A percentile compares a stretch with the other conserved stretches of the same genome.
Evolutionary conservation across 2,888 invertebrate genomes (phyloP).

Genomic region (Scaptomyza tumidula): DNA sequence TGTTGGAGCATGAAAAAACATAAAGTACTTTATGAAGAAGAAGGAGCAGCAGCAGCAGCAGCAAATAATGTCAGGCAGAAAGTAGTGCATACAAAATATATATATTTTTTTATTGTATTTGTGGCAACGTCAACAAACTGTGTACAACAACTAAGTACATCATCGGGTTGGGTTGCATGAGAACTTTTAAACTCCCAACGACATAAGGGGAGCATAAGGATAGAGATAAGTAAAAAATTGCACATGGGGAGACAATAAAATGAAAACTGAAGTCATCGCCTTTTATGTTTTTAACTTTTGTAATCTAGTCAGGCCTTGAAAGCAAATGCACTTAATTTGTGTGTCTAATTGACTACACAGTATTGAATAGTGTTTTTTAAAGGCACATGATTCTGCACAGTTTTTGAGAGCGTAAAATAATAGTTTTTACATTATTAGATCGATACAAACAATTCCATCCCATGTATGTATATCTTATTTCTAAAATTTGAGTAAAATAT

Average conservation of each 20-base stretch:
- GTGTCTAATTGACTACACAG: not conserved
- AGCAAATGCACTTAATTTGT: not conserved
- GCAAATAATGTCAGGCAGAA: conserved; percentile 47
- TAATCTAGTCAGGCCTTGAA: not conserved
- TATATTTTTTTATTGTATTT: conserved; percentile 34
- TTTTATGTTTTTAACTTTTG: not conserved
- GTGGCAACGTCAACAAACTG: conserved; percentile 59
- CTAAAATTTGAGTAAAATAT: too few relatives aligned
- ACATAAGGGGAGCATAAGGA: not conserved
- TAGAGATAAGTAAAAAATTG: not conserved
- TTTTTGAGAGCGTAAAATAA: too few relatives aligned
- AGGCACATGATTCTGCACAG: too few relatives aligned
- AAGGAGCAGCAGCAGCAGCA: not conserved
- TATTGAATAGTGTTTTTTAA: not conserved
- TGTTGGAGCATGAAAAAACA: conserved; percentile 17
- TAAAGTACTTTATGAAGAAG: conserved; percentile 9
- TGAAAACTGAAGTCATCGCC: conserved; percentile 2
- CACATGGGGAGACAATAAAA: conserved; percentile 12
- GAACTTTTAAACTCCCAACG: not conserved
- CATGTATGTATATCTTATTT: too few relatives aligned
- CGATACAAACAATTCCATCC: too few relatives aligned
- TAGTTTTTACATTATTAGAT: too few relatives aligned
- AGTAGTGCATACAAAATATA: conserved; percentile 49
- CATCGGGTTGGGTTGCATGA: conserved; percentile 11
- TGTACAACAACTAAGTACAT: conserved; percentile 7